phyloP scores from a whole-genome alignment of 2,888 invertebrate species.

The Euplagia quadripunctaria region DNA sequence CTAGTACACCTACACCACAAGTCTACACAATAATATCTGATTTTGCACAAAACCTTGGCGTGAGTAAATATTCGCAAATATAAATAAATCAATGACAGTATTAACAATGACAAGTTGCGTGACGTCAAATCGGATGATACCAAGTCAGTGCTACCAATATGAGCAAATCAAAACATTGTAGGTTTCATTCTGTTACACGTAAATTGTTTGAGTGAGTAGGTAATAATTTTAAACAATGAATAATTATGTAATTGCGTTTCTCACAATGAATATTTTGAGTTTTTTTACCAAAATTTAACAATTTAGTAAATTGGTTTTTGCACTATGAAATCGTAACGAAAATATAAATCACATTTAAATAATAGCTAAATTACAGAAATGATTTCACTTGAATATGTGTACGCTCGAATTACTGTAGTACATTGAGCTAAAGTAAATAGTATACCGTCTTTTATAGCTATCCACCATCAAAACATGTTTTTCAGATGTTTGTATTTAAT shows the following conservation, averaged over 20 bases:
- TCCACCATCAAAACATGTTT: conserved; percentile 71
- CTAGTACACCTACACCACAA: not conserved
- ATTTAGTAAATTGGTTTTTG: no score
- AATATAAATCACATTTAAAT: not conserved
- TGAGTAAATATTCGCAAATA: conserved; percentile 56
- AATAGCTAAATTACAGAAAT: not conserved
- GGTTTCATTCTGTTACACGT: conserved; percentile 40
- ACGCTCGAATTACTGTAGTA: conserved; percentile 8
- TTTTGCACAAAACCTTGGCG: conserved; percentile 33
- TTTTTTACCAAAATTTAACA: not conserved
- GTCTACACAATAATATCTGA: conserved; percentile 23
- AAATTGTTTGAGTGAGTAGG: no score
- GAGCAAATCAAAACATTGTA: conserved; percentile 64
- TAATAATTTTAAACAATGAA: conserved; percentile 5
- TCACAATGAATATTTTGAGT: not conserved
- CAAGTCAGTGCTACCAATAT: conserved; percentile 64
- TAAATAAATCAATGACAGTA: conserved; percentile 79
- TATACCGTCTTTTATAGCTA: conserved; percentile 59
- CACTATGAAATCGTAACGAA: conserved; percentile 9
- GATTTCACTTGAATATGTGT: not conserved
- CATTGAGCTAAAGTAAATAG: conserved; percentile 31
- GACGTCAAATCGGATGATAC: conserved; percentile 81
- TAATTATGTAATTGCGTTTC: not conserved
- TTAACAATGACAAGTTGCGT: conserved; percentile 55
- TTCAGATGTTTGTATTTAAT: conserved; percentile 15